Conservation (phyloP, 2,888 invertebrate species). For the Sialis fuliginosa region DNA sequence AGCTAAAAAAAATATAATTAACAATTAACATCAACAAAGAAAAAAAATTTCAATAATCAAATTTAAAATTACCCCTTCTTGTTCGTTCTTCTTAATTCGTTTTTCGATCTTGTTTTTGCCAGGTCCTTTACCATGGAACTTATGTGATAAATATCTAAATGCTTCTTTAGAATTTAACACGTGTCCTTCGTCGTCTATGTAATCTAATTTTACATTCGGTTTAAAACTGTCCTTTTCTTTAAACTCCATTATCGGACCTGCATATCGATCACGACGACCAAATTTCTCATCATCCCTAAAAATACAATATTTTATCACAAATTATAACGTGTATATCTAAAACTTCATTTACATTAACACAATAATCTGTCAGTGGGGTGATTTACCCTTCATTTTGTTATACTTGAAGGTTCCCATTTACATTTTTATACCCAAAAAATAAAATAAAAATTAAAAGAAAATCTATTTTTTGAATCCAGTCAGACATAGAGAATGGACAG, state of each 20-base stretch:
- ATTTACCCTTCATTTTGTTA: no score
- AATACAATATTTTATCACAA: constrained; percentile 4
- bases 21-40: background rate
- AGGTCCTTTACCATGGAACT: constrained; percentile 98
- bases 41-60: background rate
- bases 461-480: no score
- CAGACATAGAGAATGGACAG: no score
- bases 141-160: constrained; percentile 88
- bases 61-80: constrained; percentile 52
- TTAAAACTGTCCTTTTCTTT: constrained; percentile 80
- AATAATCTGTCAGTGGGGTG: no score
- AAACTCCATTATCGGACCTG: constrained; percentile 80
- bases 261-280: constrained; percentile 54
- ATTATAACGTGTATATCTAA: no score
- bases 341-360: no score
- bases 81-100: constrained; percentile 81
- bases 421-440: no score
- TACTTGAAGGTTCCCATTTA: no score
- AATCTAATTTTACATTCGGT: constrained; percentile 89
- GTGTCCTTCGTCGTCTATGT: constrained; percentile 92
- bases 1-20: constrained; percentile 30
- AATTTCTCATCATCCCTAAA: constrained; percentile 61
- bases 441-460: no score
- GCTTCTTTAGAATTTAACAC: constrained; percentile 90
- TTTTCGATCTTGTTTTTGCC: constrained; percentile 98